Conservation (phyloP, 2,797 vertebrate genomes). For the Botia almorhae region DNA sequence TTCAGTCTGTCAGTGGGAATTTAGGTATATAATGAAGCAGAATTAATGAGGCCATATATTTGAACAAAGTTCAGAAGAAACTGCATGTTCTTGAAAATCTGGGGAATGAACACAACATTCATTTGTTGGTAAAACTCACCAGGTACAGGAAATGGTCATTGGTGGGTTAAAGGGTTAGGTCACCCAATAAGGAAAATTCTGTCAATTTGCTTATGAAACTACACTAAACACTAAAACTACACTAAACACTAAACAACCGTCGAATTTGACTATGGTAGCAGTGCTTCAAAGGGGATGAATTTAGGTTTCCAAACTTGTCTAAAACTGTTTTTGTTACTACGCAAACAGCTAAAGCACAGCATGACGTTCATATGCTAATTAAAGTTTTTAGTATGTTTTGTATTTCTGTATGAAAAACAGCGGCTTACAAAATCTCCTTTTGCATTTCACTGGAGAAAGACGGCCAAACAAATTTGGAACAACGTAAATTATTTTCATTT, state of each 20-base stretch:
- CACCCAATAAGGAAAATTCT: not conserved
- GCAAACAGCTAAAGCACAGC: too few relatives aligned
- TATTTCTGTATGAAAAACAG: too few relatives aligned
- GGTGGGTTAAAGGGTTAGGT: slow-evolving; percentile 24
- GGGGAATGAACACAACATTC: slow-evolving; percentile 28
- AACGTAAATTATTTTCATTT: slow-evolving; percentile 5
- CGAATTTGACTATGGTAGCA: too few relatives aligned
- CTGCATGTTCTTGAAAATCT: not conserved
- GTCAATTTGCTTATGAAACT: not conserved
- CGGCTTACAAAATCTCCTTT: not conserved
- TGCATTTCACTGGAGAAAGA: not conserved
- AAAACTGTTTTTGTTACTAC: too few relatives aligned
- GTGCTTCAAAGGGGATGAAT: too few relatives aligned
- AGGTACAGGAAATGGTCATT: slow-evolving; percentile 18
- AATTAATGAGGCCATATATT: slow-evolving; percentile 24
- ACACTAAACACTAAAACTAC: not conserved
- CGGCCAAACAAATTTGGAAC: not conserved
- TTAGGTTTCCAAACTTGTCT: too few relatives aligned
- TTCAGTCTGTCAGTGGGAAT: not conserved
- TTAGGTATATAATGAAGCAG: not conserved
- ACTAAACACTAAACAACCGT: too few relatives aligned
- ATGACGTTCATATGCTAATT: not conserved
- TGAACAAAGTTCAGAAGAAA: slow-evolving; percentile 26
- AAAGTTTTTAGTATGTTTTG: not conserved
- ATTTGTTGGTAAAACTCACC: slow-evolving; percentile 24